Evolutionary conservation across 2,888 invertebrate species (phyloP).

Genomic region (Agrotis clavis): DNA sequence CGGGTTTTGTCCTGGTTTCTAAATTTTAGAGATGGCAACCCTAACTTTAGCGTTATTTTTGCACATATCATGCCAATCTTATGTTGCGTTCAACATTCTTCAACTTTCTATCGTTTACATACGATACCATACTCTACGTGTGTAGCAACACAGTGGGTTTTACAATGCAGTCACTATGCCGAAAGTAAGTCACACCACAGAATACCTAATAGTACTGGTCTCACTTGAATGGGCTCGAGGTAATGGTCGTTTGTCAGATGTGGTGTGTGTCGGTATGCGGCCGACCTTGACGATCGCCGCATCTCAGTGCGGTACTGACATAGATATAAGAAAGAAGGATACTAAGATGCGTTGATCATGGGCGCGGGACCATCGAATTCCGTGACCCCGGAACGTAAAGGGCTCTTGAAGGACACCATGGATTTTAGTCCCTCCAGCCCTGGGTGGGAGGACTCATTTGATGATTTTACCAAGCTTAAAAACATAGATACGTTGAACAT

Average conservation of each 20-base stretch:
- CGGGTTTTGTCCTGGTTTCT: too few relatives aligned
- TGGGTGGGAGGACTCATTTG: too few relatives aligned
- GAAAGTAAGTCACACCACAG: constrained; percentile 16
- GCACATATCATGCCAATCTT: neutral
- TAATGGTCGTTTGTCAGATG: constrained; percentile 3
- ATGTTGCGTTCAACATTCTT: constrained; percentile 8
- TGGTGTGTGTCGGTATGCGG: constrained; percentile 20
- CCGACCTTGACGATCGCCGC: constrained; percentile 27
- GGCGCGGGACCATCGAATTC: too few relatives aligned
- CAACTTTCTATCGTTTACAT: neutral
- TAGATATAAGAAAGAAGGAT: too few relatives aligned
- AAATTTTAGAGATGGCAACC: neutral
- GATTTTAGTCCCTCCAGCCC: too few relatives aligned
- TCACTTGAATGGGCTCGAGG: constrained; percentile 12
- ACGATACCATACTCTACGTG: neutral
- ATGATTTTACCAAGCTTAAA: too few relatives aligned
- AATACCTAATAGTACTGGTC: too few relatives aligned
- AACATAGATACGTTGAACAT: too few relatives aligned
- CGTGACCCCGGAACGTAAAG: too few relatives aligned
- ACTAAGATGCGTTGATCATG: neutral
- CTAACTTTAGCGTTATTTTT: constrained; percentile 5
- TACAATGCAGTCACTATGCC: neutral
- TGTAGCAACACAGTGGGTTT: neutral
- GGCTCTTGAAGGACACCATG: too few relatives aligned
- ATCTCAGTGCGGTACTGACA: too few relatives aligned